Evolutionary conservation across 1,140 invertebrate species (phyloP).

Genomic region (Laupala kohalensis): DNA sequence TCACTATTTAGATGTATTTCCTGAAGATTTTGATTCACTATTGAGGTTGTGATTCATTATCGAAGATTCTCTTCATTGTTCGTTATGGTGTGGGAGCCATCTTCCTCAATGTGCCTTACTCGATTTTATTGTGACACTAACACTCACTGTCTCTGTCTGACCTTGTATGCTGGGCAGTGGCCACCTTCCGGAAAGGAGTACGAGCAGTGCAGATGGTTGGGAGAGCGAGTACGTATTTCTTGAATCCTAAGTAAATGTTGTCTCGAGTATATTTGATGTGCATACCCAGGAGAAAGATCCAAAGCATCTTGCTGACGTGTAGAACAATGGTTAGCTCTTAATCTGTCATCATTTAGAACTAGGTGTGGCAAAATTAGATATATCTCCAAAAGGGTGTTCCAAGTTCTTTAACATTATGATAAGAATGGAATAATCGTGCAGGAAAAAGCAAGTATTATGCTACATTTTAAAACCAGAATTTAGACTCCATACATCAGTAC

Average conservation of each 20-base stretch:
- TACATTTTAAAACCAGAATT: too few species aligned
- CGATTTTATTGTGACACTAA: constrained; percentile 10
- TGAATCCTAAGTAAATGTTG: not conserved
- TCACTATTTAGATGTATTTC: too few species aligned
- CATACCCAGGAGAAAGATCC: not conserved
- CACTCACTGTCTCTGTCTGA: constrained; percentile 20
- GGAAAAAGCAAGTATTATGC: too few species aligned
- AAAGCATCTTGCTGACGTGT: not conserved
- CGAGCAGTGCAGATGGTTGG: constrained; percentile 95
- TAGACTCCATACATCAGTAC: too few species aligned
- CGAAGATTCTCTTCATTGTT: not conserved
- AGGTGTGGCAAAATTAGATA: not conserved
- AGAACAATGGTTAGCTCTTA: not conserved
- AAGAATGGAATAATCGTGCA: not conserved
- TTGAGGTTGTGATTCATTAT: too few species aligned
- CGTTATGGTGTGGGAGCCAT: not conserved
- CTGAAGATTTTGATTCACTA: too few species aligned
- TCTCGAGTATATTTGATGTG: not conserved
- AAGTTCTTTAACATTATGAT: not conserved
- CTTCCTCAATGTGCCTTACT: not conserved
- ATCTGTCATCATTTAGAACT: not conserved
- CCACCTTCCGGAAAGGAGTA: constrained; percentile 98
- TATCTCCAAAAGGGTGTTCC: not conserved
- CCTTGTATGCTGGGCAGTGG: constrained; percentile 52
- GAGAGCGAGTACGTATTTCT: constrained; percentile 78